Percentiles rank a stretch among this genome's conserved stretches.
phyloP scores from a whole-genome alignment of 2,888 invertebrate species.

The Cephus nigrinus region DNA sequence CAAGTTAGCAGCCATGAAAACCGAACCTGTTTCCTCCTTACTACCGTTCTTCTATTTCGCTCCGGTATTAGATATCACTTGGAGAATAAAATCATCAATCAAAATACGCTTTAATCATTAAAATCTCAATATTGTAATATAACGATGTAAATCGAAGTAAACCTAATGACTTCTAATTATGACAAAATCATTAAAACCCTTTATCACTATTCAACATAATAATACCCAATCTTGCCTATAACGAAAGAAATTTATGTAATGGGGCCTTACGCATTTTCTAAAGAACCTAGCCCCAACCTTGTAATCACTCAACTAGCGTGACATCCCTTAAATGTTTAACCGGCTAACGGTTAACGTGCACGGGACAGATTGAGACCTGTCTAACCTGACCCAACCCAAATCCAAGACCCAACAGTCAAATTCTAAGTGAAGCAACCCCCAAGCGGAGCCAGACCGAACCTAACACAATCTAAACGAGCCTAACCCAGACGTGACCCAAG shows the following conservation, averaged over 20 bases:
- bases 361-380: background rate
- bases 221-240: background rate
- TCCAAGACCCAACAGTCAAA: background rate
- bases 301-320: background rate
- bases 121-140: background rate
- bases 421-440: background rate
- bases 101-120: background rate
- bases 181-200: background rate
- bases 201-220: background rate
- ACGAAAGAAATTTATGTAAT: background rate
- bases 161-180: background rate
- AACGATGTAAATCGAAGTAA: background rate
- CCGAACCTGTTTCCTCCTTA: background rate
- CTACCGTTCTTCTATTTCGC: background rate
- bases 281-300: background rate
- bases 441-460: background rate
- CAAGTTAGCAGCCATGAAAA: background rate
- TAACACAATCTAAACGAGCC: background rate
- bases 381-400: background rate
- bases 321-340: background rate
- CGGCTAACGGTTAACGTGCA: background rate
- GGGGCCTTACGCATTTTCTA: background rate
- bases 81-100: background rate
- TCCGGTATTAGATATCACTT: background rate
- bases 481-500: background rate